phyloP scores from a whole-genome alignment of 2,888 invertebrate species.

The Netelia virgata region DNA sequence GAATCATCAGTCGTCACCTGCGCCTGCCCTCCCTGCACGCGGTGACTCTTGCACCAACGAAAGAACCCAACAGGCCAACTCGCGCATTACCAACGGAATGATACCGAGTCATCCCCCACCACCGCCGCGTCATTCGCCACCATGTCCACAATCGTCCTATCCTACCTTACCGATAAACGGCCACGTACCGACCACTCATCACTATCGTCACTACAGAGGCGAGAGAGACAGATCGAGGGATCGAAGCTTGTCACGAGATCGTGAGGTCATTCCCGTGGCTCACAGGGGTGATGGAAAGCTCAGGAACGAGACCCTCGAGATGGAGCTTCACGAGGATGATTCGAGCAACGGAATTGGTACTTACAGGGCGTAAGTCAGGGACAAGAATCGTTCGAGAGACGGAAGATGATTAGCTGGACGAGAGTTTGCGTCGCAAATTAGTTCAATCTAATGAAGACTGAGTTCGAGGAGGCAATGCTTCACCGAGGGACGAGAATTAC shows the following conservation, averaged over 20 bases:
- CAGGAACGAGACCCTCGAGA: conserved; percentile 50
- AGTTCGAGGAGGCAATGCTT: neutral
- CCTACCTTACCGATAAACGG: conserved; percentile 82
- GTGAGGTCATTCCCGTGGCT: conserved; percentile 51
- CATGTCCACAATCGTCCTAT: conserved; percentile 76
- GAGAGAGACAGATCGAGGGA: conserved; percentile 72
- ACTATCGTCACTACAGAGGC: conserved; percentile 78
- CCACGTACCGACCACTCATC: conserved; percentile 77
- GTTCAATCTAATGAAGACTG: conserved; percentile 56
- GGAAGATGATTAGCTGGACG: neutral
- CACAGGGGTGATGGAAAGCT: conserved; percentile 49
- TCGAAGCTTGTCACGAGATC: conserved; percentile 63
- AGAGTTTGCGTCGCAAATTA: conserved; percentile 28
- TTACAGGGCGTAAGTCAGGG: conserved; percentile 69
- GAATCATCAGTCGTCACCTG: conserved; percentile 59
- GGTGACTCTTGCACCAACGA: conserved; percentile 73
- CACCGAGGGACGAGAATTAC: neutral
- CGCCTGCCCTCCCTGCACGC: conserved; percentile 77
- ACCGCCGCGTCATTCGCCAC: conserved; percentile 69
- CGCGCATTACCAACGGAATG: conserved; percentile 65
- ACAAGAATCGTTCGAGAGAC: neutral
- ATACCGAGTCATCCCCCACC: conserved; percentile 68
- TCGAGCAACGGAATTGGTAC: conserved; percentile 63
- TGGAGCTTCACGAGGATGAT: conserved; percentile 68
- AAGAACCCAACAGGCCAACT: conserved; percentile 60